These are phyloP conservation scores for Agonum fuliginosum DNA, from an alignment of 2,888 invertebrate species.

Conservation along the genomic window DNA sequence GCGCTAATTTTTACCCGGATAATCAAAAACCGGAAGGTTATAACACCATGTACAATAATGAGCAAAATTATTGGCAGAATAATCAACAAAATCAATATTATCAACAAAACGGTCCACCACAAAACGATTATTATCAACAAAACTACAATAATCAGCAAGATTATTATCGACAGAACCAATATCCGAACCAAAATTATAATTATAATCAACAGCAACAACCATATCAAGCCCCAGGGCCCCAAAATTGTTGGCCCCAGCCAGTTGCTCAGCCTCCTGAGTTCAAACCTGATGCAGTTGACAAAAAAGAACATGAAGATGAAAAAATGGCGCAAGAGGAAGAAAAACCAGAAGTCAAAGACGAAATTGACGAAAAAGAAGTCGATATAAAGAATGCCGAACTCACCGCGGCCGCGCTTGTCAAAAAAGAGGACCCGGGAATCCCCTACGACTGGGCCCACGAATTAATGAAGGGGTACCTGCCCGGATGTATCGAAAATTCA, in stretches of 20 bases:
- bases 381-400: conserved; percentile 65
- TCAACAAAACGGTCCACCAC: conserved; percentile 40
- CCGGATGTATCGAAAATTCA: conserved; percentile 93
- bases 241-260: background rate
- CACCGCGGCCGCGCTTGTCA: conserved; percentile 61
- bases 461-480: conserved; percentile 87
- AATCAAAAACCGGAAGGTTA: conserved; percentile 72
- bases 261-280: background rate
- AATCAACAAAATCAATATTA: conserved; percentile 63
- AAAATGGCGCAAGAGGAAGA: conserved; percentile 72
- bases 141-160: conserved; percentile 25
- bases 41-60: conserved; percentile 65
- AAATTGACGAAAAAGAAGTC: conserved; percentile 74
- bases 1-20: conserved; percentile 69
- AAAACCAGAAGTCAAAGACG: conserved; percentile 67
- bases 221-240: conserved; percentile 21
- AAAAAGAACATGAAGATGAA: conserved; percentile 68
- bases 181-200: conserved; percentile 40
- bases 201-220: conserved; percentile 32
- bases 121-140: conserved; percentile 48
- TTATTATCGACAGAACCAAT: conserved; percentile 20
- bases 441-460: conserved; percentile 93
- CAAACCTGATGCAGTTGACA: conserved; percentile 62
- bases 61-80: conserved; percentile 69
- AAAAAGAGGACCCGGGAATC: conserved; percentile 86